Percentiles rank a stretch among this genome's conserved stretches.
Evolutionary conservation across 2,797 vertebrate genomes (phyloP).

Genomic region (Xenentodon cancila): DNA sequence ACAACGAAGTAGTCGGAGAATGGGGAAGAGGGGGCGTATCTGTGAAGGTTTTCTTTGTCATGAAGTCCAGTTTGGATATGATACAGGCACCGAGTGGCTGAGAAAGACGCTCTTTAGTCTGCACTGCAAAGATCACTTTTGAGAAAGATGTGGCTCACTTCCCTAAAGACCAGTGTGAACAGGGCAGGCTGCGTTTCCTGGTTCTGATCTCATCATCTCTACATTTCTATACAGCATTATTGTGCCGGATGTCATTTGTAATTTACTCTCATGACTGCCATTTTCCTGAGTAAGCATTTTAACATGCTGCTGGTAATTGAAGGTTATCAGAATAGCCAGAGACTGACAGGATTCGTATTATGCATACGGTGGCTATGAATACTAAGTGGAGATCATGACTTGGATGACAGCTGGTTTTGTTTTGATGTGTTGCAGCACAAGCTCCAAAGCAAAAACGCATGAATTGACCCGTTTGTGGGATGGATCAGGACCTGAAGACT

Average conservation of each 20-base stretch:
- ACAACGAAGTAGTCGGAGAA: slow-evolving; percentile 12
- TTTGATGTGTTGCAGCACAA: slow-evolving; percentile 21
- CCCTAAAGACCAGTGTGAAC: slow-evolving; percentile 44
- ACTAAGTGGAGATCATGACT: slow-evolving; percentile 39
- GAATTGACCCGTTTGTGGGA: slow-evolving; percentile 23
- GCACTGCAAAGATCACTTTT: slow-evolving; percentile 24
- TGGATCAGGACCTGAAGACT: slow-evolving; percentile 43
- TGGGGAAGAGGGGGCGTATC: slow-evolving; percentile 11
- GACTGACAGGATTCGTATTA: slow-evolving; percentile 5
- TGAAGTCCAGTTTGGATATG: slow-evolving; percentile 54
- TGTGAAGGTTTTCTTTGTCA: slow-evolving; percentile 41
- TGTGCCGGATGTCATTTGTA: slow-evolving; percentile 2
- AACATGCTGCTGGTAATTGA: not conserved
- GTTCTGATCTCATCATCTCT: slow-evolving; percentile 18
- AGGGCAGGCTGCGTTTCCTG: slow-evolving; percentile 2
- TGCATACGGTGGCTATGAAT: slow-evolving; percentile 25
- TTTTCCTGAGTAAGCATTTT: slow-evolving; percentile 12
- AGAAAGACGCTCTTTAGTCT: slow-evolving; percentile 52
- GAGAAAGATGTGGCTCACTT: slow-evolving; percentile 58
- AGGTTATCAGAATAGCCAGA: not conserved
- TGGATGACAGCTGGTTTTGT: slow-evolving; percentile 43
- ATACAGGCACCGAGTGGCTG: slow-evolving; percentile 38
- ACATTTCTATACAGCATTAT: not conserved
- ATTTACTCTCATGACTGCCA: not conserved
- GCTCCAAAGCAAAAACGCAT: slow-evolving; percentile 28